Evolutionary conservation across 2,888 invertebrate species (phyloP), one percentile per base, ranked within the genome.

Genomic region (Drosophila quasianomalipes): DNA sequence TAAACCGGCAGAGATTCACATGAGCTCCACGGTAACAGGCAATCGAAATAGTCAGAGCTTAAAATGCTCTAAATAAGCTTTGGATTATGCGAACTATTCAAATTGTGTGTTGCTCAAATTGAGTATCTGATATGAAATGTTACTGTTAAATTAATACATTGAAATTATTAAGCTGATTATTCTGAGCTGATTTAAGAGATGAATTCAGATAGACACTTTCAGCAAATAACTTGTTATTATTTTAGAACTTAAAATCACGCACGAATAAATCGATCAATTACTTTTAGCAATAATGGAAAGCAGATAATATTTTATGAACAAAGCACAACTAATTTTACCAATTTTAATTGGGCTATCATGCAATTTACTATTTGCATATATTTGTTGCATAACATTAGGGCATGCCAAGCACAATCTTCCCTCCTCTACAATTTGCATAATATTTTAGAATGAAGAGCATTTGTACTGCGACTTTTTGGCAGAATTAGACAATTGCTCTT

Each of bases 1-100:
- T 70, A 64, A 76, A 80, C 80, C 64, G 70, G 55, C 68, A 62
- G 87, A 74, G 79, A 81, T 81, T 74, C 78, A 60, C 78, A 66
- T 72, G 82, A 68, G 74, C 59, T 74, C 60, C 60, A 73, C 74
- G 49, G 74, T 68, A 79, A 81, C 78, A 30, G 70, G 78, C 79
- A 81, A 81, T 79, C 61, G 67, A 77, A 79, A 70, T 79, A 64
- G 70, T 31, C 78, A 68, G 59, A 78, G 74, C 82, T 70, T 77
- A 62, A 44, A 54, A 67, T 79, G 64, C 79, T 28, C 78, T 79
- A 63, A 2, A 22, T 26, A 1, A 6, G 28, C 3, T 30, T 28
- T 10, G 66, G 58, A n/a, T 53, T 31, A 16, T n/a, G 14, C 30
- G 41, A 64, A 64, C 52, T 37, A 1, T 10, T 22, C 35, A 52